Conservation (phyloP, 2,888 invertebrate genomes). For the Orthosia gothica region DNA sequence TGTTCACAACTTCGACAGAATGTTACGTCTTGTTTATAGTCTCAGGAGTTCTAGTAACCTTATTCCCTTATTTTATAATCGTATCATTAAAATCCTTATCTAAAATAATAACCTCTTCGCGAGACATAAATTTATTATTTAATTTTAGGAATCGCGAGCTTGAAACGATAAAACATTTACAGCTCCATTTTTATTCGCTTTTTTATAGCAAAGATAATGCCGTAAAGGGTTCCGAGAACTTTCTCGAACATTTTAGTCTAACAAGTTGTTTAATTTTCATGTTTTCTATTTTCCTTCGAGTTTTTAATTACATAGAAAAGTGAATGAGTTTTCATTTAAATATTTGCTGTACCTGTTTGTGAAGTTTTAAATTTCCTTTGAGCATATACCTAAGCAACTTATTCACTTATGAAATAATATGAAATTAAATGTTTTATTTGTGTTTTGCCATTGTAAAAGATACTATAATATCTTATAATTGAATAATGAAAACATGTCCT, state of each 20-base stretch:
- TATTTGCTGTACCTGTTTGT: no score
- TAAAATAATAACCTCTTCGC: constrained; percentile 37
- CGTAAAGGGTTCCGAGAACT: constrained; percentile 57
- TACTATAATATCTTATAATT: no score
- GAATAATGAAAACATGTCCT: neutral
- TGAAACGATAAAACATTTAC: constrained; percentile 64
- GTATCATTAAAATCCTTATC: constrained; percentile 30
- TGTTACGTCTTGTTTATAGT: no score
- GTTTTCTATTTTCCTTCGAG: constrained; percentile 3
- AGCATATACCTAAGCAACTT: neutral
- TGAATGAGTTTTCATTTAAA: neutral
- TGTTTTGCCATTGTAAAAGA: no score
- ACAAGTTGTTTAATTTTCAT: constrained; percentile 47
- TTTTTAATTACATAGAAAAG: neutral
- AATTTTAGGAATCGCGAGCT: constrained; percentile 62
- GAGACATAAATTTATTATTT: constrained; percentile 66
- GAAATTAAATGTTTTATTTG: neutral
- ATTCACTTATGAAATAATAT: neutral
- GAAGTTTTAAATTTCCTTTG: no score
- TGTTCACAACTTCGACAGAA: no score
- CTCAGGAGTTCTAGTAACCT: neutral
- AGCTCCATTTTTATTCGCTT: constrained; percentile 60
- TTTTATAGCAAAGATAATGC: constrained; percentile 64
- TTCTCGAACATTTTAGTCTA: constrained; percentile 47
- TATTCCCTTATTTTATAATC: neutral